Percentiles rank a stretch among this genome's conserved stretches.
Conservation (phyloP, 2,888 invertebrate species). For the Gryllus longicercus region DNA sequence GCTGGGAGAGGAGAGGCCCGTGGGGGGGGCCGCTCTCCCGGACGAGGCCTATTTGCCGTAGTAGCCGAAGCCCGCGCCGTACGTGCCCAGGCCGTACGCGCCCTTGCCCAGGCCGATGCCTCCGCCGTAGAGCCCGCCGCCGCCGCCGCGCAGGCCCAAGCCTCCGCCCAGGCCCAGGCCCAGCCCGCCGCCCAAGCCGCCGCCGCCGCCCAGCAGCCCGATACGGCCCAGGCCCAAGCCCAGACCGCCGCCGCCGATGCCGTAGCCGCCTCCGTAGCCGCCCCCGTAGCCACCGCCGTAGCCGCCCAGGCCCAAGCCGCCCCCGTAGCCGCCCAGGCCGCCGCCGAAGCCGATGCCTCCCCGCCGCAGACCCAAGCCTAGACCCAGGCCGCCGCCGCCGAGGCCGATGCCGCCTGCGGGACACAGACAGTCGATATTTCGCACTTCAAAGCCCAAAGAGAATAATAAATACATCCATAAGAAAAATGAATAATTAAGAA, state of each 20-base stretch:
- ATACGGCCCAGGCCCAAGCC: background rate
- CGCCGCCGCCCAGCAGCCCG: background rate
- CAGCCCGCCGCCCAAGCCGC: background rate
- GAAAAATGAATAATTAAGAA: no score
- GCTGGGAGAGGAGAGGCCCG: no score
- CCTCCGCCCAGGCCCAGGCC: conserved; percentile 20
- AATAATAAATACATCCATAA: no score
- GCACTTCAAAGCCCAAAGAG: no score
- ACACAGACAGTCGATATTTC: no score
- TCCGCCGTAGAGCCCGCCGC: background rate
- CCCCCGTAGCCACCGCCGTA: background rate
- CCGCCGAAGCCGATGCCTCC: background rate
- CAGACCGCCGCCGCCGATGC: background rate
- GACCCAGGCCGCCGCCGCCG: background rate
- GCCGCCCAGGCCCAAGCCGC: background rate
- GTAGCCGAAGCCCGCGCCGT: conserved; percentile 22
- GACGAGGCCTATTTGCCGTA: background rate
- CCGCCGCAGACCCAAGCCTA: conserved; percentile 5
- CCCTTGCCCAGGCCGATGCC: conserved; percentile 19
- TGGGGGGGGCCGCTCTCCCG: background rate
- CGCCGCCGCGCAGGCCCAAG: background rate
- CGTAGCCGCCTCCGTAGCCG: background rate
- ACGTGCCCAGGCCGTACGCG: conserved; percentile 11
- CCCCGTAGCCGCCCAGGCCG: background rate
- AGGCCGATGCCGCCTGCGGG: background rate